These are phyloP conservation scores for Nasonia longicornis DNA, from an alignment of 1,140 invertebrate species.

Conservation along the genomic window DNA sequence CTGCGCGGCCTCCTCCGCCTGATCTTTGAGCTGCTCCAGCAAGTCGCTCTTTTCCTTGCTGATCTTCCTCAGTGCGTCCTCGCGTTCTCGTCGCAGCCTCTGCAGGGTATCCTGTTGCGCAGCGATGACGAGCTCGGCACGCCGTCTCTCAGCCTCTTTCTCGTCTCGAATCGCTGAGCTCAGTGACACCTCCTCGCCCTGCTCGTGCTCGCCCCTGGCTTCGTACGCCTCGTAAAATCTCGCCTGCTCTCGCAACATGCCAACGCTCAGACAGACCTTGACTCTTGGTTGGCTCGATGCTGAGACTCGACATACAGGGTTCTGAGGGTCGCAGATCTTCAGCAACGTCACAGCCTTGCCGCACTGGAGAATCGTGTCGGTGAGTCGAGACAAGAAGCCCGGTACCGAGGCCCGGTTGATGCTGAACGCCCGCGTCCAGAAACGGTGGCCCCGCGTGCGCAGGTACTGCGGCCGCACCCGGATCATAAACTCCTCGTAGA, in stretches of 20 bases:
- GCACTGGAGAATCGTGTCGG: slow-evolving; percentile 72
- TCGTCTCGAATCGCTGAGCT: slow-evolving; percentile 57
- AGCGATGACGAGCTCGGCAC: slow-evolving; percentile 55
- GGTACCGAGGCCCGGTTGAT: slow-evolving; percentile 71
- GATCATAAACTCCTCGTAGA: slow-evolving; percentile 75
- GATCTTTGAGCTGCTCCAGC: slow-evolving; percentile 63
- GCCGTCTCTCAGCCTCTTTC: slow-evolving; percentile 55
- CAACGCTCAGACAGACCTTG: slow-evolving; percentile 70
- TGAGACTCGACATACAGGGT: slow-evolving; percentile 71
- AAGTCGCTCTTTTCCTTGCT: slow-evolving; percentile 63
- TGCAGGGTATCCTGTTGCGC: slow-evolving; percentile 58
- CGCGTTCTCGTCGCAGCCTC: slow-evolving; percentile 57
- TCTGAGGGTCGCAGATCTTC: slow-evolving; percentile 73
- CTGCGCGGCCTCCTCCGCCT: slow-evolving; percentile 66
- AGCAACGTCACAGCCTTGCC: slow-evolving; percentile 73
- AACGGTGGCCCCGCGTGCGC: slow-evolving; percentile 69
- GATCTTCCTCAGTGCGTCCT: slow-evolving; percentile 59
- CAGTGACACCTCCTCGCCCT: slow-evolving; percentile 57
- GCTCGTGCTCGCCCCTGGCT: slow-evolving; percentile 53
- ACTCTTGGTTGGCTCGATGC: slow-evolving; percentile 70
- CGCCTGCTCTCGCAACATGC: slow-evolving; percentile 69
- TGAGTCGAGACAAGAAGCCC: slow-evolving; percentile 69
- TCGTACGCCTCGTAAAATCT: slow-evolving; percentile 68
- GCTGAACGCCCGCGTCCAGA: slow-evolving; percentile 74
- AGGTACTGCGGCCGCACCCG: slow-evolving; percentile 69